Evolutionary conservation across 1,140 invertebrate species (phyloP), one percentile per base, ranked within the genome.

Genomic region (Psilanteris sp.): DNA sequence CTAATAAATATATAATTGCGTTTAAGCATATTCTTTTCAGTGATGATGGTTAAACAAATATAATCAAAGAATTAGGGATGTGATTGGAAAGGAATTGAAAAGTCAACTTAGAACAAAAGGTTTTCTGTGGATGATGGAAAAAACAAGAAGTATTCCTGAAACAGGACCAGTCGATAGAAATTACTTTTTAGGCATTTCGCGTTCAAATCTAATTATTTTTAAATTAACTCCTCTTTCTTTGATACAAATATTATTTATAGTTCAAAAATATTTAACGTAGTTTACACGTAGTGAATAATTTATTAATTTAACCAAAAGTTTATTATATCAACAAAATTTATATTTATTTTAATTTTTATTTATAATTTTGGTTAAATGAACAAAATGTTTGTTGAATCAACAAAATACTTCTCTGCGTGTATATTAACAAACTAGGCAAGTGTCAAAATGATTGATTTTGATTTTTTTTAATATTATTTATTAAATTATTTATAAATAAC

Each of bases 91-190:
- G 2, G 93, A 94, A 79, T 86, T 96, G 7, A 93, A 93, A 76
- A 90, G 83, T 27, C 91, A 92, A 81, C 90, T 90, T 1, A 90
- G 91, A 71, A 92, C 91, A 83, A 90, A 91, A 57, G 93, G 91
- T 0, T 95, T 93, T 83, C 91, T 92, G 55, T 96, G 94, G 94
- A 92, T 96, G 91, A 92, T 93, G 91, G 91, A 91, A 68, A 93
- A 94, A 82, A 95, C 94, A 4, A 86, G 90, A 75, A 90, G 90
- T 71, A 90, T 94, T 87, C 90, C 91, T 46, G 92, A 92, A 57
- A 68, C 48, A 52, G 82, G 78, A 11, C 29, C 64, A 29, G 31
- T 80, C 7, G 70, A 81, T 52, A 4, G 31, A 39, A 24, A 79
- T 18, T 70, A 66, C 24, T 83, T 83, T 26, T 43, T 68, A 31